Evolutionary conservation across 2,797 vertebrate genomes (phyloP).

Genomic region (Hafferia zeledoni): DNA sequence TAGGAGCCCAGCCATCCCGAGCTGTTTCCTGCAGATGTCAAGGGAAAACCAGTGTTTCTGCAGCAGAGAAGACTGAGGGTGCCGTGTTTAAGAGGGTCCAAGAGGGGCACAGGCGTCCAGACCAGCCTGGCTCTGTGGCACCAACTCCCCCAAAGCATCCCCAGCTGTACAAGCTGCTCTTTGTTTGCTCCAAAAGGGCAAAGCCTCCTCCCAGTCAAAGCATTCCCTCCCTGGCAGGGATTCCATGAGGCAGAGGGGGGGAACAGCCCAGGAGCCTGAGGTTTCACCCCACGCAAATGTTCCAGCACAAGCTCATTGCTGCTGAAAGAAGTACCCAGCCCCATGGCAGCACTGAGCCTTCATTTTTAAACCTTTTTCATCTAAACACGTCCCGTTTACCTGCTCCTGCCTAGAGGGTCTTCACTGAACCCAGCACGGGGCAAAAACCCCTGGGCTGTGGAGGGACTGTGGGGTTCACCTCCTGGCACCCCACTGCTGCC

Average conservation of each 20-base stretch:
- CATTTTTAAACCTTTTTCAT: not conserved
- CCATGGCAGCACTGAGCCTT: not conserved
- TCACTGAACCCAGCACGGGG: rapidly evolving
- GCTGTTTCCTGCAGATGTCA: not conserved
- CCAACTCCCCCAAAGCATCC: not conserved
- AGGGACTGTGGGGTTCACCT: not conserved
- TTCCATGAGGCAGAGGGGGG: not conserved
- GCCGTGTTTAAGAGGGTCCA: rapidly evolving
- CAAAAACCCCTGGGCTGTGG: not conserved
- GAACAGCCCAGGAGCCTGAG: not conserved
- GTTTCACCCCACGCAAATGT: constrained; percentile 29
- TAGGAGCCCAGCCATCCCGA: rapidly evolving
- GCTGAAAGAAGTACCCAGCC: not conserved
- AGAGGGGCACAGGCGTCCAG: rapidly evolving
- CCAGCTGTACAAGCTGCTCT: constrained; percentile 4
- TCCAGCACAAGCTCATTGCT: not conserved
- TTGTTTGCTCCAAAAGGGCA: constrained; percentile 35
- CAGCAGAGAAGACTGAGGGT: rapidly evolving
- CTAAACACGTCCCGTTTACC: rapidly evolving
- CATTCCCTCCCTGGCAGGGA: not conserved
- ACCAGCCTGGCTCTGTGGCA: not conserved
- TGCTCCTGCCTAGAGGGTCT: not conserved
- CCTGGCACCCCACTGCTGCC: not conserved
- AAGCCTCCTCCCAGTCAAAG: not conserved
- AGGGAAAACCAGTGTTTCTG: not conserved